Evolutionary conservation across 2,888 invertebrate species (phyloP), one percentile per base, ranked within the genome.

Genomic region (Andrena fulva): DNA sequence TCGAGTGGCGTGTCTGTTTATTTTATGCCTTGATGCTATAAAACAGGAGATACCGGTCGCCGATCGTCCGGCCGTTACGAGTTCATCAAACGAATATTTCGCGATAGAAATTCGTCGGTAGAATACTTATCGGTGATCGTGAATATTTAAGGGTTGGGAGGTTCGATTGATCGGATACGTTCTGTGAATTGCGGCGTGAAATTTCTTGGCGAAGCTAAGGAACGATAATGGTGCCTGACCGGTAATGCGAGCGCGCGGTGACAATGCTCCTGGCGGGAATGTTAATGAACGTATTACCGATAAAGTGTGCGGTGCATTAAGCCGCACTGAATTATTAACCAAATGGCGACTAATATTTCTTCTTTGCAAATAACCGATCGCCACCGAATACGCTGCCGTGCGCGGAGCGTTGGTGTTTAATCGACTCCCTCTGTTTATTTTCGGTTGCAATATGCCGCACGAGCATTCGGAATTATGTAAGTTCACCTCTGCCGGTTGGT

Each of bases 341-440:
- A 74, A 66, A 74, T 72, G 59, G 62, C 84, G 64, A 81, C 80
- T 82, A 87, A 88, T 88, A 88, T 88, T 87, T 87, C 85, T 87
- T 85, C 85, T 79, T 88, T 75, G 66, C 66, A 69, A 81, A 84
- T 83, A 87, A 88, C 80, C 86, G 75, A 86, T 86, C 76, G 67
- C 75, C 71, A 27, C 68, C 54, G 79, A 77, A 79, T 67, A 82
- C 69, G 82, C 54, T 16, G 16, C 24, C 59, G 29, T 7, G 56
- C 69, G 66, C 56, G 8, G 50, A 71, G 31, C 59, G 63, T 29
- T 42, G 50, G 52, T 68, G 75, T 76, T 82, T 73, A 82, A 82
- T 82, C 70, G 77, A 54, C 74, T 79, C 60, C 60, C 74, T 63
- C 75, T 82, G 72, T 85, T 80, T 84, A 79, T 77, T 84, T 73